These are phyloP conservation scores for Tragelaphus oryx DNA, from an alignment of 2,797 vertebrate species.

Conservation along the genomic window DNA sequence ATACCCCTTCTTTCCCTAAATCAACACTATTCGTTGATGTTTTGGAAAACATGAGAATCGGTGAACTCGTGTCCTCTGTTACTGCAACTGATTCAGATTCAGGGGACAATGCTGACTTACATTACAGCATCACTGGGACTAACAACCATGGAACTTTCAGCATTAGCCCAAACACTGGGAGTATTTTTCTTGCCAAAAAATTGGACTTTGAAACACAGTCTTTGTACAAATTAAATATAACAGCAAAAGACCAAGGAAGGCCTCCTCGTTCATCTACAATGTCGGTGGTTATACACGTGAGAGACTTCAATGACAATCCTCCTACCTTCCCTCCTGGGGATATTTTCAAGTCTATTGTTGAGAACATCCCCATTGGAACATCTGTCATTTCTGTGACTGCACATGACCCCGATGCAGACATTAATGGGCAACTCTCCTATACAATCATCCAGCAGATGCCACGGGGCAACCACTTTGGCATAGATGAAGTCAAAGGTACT, in stretches of 20 bases:
- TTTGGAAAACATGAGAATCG: conserved; percentile 96
- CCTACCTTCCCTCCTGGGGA: conserved; percentile 93
- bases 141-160: conserved; percentile 97
- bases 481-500: conserved; percentile 88
- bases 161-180: conserved; percentile 96
- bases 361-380: conserved; percentile 92
- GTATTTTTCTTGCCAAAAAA: conserved; percentile 94
- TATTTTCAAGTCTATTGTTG: conserved; percentile 95
- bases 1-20: conserved; percentile 93
- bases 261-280: conserved; percentile 92
- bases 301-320: conserved; percentile 98
- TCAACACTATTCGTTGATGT: conserved; percentile 90
- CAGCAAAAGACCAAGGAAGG: conserved; percentile 92
- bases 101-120: conserved; percentile 94
- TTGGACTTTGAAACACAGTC: conserved; percentile 97
- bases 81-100: conserved; percentile 95
- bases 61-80: conserved; percentile 94
- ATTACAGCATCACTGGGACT: conserved; percentile 92
- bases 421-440: conserved; percentile 94
- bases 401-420: conserved; percentile 95
- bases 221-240: conserved; percentile 94
- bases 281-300: conserved; percentile 92
- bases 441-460: conserved; percentile 94
- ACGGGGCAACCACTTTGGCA: conserved; percentile 91
- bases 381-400: conserved; percentile 92